Conservation (phyloP, 2,888 invertebrate species). For the Acleris sparsana region DNA sequence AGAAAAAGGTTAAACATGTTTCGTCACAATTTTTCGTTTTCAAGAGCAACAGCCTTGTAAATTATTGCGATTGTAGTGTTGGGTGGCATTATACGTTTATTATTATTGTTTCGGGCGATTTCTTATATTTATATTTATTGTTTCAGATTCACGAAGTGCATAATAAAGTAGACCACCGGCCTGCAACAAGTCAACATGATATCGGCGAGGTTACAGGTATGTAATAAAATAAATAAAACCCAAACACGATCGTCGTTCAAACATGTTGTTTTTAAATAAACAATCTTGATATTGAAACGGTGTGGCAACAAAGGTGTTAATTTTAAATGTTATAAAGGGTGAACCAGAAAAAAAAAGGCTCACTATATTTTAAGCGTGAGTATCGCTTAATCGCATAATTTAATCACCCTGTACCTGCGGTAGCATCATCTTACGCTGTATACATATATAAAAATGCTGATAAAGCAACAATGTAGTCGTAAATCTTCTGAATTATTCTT, state of each 20-base stretch:
- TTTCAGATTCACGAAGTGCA: slow-evolving; percentile 59
- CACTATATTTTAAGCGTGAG: no score
- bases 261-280: slow-evolving; percentile 28
- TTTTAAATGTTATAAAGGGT: no score
- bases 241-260: background rate
- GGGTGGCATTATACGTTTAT: background rate
- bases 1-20: no score
- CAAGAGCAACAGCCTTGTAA: slow-evolving; percentile 30
- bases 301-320: no score
- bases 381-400: no score
- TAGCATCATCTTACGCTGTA: no score
- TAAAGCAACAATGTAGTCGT: no score
- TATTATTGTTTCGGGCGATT: slow-evolving; percentile 27
- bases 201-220: slow-evolving; percentile 68
- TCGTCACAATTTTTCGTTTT: slow-evolving; percentile 20
- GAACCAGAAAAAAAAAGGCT: no score
- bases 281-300: slow-evolving; percentile 35
- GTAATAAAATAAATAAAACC: slow-evolving; percentile 34
- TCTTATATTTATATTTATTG: slow-evolving; percentile 43
- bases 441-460: no score
- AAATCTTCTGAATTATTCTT: no score
- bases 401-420: no score
- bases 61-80: no score
- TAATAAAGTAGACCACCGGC: slow-evolving; percentile 55
- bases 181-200: slow-evolving; percentile 54